Conservation (phyloP, 2,888 invertebrate species). For the Hemicrepidius hirtus region DNA sequence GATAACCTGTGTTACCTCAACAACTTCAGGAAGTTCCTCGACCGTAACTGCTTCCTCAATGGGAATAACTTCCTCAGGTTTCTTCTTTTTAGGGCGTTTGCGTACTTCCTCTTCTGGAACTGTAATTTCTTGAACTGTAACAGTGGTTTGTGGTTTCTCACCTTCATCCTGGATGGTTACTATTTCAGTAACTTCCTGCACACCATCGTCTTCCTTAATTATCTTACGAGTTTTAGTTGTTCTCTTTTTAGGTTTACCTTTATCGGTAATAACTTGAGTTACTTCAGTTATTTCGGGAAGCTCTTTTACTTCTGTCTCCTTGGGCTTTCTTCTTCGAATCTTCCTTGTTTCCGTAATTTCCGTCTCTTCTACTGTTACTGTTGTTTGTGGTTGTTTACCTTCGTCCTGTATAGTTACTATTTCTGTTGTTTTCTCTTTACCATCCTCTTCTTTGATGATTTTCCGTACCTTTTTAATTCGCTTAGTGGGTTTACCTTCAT, state of each 20-base stretch:
- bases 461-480: conserved; percentile 65
- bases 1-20: conserved; percentile 67
- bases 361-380: conserved; percentile 53
- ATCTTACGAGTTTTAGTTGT: conserved; percentile 70
- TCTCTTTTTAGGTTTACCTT: conserved; percentile 61
- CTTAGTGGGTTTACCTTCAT: conserved; percentile 54
- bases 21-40: conserved; percentile 62
- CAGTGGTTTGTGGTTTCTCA: conserved; percentile 65
- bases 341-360: neutral
- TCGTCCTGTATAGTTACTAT: conserved; percentile 69
- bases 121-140: conserved; percentile 42
- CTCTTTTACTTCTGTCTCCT: conserved; percentile 61
- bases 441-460: conserved; percentile 67
- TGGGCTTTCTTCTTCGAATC: conserved; percentile 47
- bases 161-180: conserved; percentile 71
- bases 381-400: conserved; percentile 55
- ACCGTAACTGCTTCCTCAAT: too few relatives aligned
- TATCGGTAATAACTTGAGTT: conserved; percentile 58
- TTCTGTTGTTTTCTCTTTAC: conserved; percentile 65
- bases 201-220: conserved; percentile 69
- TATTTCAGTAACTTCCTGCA: conserved; percentile 72
- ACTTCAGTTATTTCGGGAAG: conserved; percentile 65
- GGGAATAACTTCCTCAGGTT: too few relatives aligned
- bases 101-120: conserved; percentile 30
- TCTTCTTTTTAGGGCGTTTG: neutral